These are phyloP conservation scores for Drosophila ironensis DNA, from an alignment of 1,140 invertebrate genomes.

Conservation along the genomic window DNA sequence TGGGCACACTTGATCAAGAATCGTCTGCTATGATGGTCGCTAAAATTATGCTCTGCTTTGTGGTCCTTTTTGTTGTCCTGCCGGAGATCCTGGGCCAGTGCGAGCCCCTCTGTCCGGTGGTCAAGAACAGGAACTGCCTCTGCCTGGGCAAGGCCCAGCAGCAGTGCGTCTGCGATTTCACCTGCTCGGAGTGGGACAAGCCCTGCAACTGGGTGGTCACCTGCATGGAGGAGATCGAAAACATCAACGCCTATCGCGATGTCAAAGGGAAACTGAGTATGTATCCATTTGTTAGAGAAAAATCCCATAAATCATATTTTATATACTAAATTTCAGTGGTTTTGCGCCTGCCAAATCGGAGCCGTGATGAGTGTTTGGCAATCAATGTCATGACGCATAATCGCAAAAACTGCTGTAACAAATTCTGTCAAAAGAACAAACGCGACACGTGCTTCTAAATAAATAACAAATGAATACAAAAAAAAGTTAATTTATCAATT, in stretches of 20 bases:
- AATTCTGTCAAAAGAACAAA: not conserved
- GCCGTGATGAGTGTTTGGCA: conserved; percentile 8
- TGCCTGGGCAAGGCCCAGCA: not conserved
- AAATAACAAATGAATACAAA: too few relatives aligned
- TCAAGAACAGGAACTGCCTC: not conserved
- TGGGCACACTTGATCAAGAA: not conserved
- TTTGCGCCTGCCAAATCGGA: not conserved
- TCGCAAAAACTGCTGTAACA: conserved; percentile 20
- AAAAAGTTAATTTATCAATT: too few relatives aligned
- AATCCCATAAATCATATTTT: not conserved
- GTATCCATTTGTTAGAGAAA: too few relatives aligned
- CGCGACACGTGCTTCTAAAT: conserved; percentile 35
- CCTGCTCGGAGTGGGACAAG: conserved; percentile 40
- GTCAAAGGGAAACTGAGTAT: conserved; percentile 16
- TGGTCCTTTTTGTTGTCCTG: not conserved
- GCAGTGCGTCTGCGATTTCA: conserved; percentile 39
- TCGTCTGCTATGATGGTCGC: conserved; percentile 10
- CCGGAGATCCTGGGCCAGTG: not conserved
- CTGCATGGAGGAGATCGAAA: not conserved
- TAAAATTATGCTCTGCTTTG: conserved; percentile 16
- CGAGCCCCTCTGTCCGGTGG: not conserved
- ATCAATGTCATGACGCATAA: conserved; percentile 22
- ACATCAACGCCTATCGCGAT: conserved; percentile 1
- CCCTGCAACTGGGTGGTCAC: conserved; percentile 37
- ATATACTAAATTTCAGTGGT: not conserved